Evolutionary conservation across 2,113 vertebrate genomes (phyloP).

Genomic region (Cyprinodon tularosa): DNA sequence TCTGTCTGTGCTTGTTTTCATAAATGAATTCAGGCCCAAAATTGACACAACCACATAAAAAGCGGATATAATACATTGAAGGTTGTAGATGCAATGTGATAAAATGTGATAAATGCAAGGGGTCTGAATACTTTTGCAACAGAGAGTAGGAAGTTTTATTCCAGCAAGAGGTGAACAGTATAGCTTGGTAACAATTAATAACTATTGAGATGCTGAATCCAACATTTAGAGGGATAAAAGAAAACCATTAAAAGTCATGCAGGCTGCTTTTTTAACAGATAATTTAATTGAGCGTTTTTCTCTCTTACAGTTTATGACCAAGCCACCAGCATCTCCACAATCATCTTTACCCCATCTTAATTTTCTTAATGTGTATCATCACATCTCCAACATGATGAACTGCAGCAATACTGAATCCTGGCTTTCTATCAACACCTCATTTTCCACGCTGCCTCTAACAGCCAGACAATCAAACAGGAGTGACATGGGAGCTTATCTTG

Average conservation of each 20-base stretch:
- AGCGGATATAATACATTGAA: neutral
- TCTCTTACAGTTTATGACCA: slow-evolving; percentile 18
- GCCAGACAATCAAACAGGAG: slow-evolving; percentile 49
- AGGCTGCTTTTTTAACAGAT: neutral
- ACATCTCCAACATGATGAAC: slow-evolving; percentile 37
- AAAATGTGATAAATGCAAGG: neutral
- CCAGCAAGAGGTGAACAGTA: neutral
- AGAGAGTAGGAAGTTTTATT: neutral
- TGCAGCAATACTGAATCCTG: slow-evolving; percentile 59
- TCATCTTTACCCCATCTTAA: slow-evolving; percentile 1
- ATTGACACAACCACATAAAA: neutral
- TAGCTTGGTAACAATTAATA: neutral
- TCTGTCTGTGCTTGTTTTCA: neutral
- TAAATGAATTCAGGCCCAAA: neutral
- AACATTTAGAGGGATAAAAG: neutral
- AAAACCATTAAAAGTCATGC: neutral
- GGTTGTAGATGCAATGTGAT: neutral
- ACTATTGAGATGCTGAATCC: neutral
- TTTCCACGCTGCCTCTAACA: slow-evolving; percentile 30
- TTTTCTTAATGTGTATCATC: neutral
- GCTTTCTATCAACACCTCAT: slow-evolving; percentile 65
- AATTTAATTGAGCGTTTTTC: slow-evolving; percentile 19
- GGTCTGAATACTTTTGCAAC: too few species aligned
- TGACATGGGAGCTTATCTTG: slow-evolving; percentile 76
- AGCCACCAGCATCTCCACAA: slow-evolving; percentile 1